Evolutionary conservation across 2,113 vertebrate species (phyloP).

Genomic region (Campylomormyrus numenius): DNA sequence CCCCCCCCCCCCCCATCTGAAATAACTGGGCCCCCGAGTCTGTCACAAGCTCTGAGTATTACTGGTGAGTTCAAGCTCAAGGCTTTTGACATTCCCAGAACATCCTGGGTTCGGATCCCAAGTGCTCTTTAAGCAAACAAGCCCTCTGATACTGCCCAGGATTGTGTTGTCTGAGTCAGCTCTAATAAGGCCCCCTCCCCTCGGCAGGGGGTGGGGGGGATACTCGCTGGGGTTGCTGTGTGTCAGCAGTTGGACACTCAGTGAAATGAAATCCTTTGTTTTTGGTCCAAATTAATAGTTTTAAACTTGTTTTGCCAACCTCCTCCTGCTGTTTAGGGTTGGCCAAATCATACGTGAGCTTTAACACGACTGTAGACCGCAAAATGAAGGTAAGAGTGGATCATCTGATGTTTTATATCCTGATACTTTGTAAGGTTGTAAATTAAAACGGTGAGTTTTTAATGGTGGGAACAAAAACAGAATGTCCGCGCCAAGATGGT

Average conservation of each 20-base stretch:
- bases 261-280: neutral
- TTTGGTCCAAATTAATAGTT: neutral
- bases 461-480: neutral
- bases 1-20: neutral
- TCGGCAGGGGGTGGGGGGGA: neutral
- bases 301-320: neutral
- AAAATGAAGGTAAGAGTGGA: neutral
- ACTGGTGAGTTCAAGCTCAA: neutral
- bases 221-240: neutral
- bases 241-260: neutral
- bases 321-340: neutral
- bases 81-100: neutral
- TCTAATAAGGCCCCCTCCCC: neutral
- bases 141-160: neutral
- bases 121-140: neutral
- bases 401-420: neutral
- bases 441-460: neutral
- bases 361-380: neutral
- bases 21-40: neutral
- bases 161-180: neutral
- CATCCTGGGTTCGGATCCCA: neutral
- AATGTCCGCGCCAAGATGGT: neutral
- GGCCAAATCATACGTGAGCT: neutral
- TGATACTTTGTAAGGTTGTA: neutral
- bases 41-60: neutral